Evolutionary conservation across 2,113 vertebrate genomes (phyloP), one percentile per base, ranked within the genome.

Genomic region (Syngnathus typhle): DNA sequence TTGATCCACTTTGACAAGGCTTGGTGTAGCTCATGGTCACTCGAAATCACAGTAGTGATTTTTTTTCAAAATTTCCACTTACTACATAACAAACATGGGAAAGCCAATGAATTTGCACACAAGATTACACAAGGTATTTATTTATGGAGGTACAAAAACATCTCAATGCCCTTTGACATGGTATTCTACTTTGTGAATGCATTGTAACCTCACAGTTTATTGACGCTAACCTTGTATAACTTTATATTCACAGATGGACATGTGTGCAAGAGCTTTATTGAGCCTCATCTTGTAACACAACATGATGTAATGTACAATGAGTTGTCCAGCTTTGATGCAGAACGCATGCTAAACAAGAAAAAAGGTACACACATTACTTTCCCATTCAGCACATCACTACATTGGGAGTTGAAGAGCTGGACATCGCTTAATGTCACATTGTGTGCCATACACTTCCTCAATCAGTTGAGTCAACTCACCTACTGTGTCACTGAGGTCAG

Each of bases 31-130:
- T 32, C 27, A 32, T 32, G 27, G 47, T 64, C 80, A 74, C 69
- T 77, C 65, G 36, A 70, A 85, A 85, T 89, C 83, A 90, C 68
- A 47, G 72, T 1, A 68, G 83, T 85, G 84, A 89, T 89, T 88
- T 84, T 82, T 43, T 43, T 43, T 12, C 11, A 9, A 9, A 12
- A 43, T 43, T 43, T 43, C 12, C 41, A 43, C 12, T 43, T 43
- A 13, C 11, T 43, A 43, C 11, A 4, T 2, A 43, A 43, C 3
- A 43, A 12, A 11, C 12, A 12, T 43, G 41, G 4, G 41, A 12
- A 12, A 43, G 41, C 27, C 27, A 32, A 47, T 16, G 16, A 47
- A 16, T 47, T 6, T 16, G 46, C 6, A 49, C 15, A 49, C 5
- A 46, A 46, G 4, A 46, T 18, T 12, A 46, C 13, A 15, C 16